Base-by-base conservation (phyloP, 2,888 invertebrate genomes). In the Lomographa bimaculata region DNA sequence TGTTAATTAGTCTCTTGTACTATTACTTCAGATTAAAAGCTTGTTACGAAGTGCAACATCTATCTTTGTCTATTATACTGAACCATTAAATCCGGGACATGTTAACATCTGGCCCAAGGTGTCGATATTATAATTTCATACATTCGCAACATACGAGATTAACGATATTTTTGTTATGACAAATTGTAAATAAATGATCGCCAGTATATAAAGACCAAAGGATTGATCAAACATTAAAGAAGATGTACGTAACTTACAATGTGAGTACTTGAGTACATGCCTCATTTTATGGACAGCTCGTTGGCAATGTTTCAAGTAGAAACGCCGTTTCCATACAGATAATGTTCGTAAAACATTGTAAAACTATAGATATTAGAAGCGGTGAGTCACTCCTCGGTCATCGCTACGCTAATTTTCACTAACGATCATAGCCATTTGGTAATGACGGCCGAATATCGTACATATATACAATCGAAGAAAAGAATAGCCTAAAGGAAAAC, bases 251-350 rank as follows among this genome's bases (percentile, higher is more conserved):
- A 42, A 33, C 37, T 40, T 33, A 39, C 38, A 43, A 20, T 25
- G n/a, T n/a, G n/a, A n/a, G n/a, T n/a, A n/a, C n/a, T n/a, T n/a
- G 19, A 37, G 37, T 44, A 44, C 39, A 41, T 45, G 43, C 21
- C 37, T 51, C 45, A 41, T 42, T 54, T 50, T 49, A 56, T 46
- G 34, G 48, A 48, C 42, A 45, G 49, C 28, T 40, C 26, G 41
- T 54, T 57, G 60, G 60, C 57, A 52, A 42, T 17, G 41, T 43
- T 54, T 54, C 56, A 58, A 53, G 35, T 29, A 42, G 47, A 43
- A 24, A 21, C 40, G 20, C 16, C 27, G 29, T 30, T 30, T 11
- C 7, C 34, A 44, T 39, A 34, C 23, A 34, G 26, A 37, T 7
- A n/a, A 33, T 7, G 10, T 1, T 34, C 21, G 21, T 38, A 20